Evolutionary conservation across 2,113 vertebrate species (phyloP).

Genomic region (mouse (Mus musculus)): DNA sequence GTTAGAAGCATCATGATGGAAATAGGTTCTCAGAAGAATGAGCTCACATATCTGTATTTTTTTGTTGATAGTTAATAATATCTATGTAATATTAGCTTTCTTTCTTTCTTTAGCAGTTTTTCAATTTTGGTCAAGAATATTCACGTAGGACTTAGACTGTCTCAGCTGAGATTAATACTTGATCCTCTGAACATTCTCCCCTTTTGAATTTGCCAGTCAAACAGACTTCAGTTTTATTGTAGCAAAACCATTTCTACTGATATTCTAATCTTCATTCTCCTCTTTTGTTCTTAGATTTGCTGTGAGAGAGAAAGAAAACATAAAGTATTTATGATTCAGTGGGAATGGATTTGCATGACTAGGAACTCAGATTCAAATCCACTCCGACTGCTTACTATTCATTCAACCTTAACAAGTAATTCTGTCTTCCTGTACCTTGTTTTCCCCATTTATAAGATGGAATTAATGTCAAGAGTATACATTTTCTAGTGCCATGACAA

Average conservation of each 20-base stretch:
- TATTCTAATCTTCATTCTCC: not conserved
- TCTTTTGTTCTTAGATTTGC: constrained; percentile 22
- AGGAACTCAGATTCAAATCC: not conserved
- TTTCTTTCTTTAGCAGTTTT: not conserved
- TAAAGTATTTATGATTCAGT: not conserved
- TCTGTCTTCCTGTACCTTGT: not conserved
- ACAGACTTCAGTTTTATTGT: not conserved
- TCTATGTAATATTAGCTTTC: not conserved
- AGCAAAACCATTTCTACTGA: not conserved
- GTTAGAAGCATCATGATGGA: not conserved
- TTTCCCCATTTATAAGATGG: not conserved
- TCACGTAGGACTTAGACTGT: not conserved
- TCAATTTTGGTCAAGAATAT: not conserved
- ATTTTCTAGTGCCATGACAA: not conserved
- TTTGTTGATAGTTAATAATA: constrained; percentile 19
- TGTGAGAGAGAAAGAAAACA: not conserved
- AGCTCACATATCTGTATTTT: constrained; percentile 25
- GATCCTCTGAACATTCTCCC: not conserved
- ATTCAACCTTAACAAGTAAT: not conserved
- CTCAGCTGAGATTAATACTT: not conserved
- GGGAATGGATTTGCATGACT: not conserved
- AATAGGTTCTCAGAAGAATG: not conserved
- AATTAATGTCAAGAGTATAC: not conserved
- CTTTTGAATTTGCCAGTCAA: constrained; percentile 10
- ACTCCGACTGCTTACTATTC: not conserved